Base-by-base conservation (phyloP, 2,888 invertebrate genomes). In the Lymantria monacha region DNA sequence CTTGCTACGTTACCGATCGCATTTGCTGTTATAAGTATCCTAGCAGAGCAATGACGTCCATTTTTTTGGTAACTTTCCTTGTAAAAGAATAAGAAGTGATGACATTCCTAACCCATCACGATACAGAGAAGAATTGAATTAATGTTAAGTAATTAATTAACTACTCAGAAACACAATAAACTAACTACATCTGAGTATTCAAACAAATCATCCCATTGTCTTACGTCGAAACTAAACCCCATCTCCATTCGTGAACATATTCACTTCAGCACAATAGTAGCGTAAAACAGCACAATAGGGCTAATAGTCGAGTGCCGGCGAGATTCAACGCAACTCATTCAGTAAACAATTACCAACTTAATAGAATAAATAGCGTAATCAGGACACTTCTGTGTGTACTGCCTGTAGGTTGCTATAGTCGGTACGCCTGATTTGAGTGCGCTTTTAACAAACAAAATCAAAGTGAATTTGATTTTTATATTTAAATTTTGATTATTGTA, bases 321-420 rank as follows among this genome's bases (percentile, higher is more conserved):
- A 73, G 72, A 63, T 55, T 76, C 72, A 68, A 76, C 75, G 77
- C 78, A 78, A 80, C 79, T 76, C 83, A 83, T 87, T 87, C 85
- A 83, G 66, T 73, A 72, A 76, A 85, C 90, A 89, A 90, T 90
- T 85, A 87, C 84, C 65, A 73, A 74, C 77, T 76, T 90, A 89
- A 91, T 90, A 87, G 87, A 90, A 89, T 90, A 90, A 90, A 88
- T 87, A 82, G 88, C 81, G 87, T 89, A 89, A 90, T 91, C 88
- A 90, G 82, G 72, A 80, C 85, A 87, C 87, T 90, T 87, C 87
- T 83, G 76, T 57, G 41, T 46, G 41, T 50, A 55, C 15, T 63
- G 64, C 58, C 72, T 71, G 73, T 68, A 78, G 76, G 73, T 69
- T 72, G 55, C 57, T 48, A 65, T 47, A 46, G 46, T 31, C 41